A percentile compares a stretch with the other conserved stretches of the same genome.
phyloP scores from a whole-genome alignment of 2,797 vertebrate species.

The Enteromius anoplus region DNA sequence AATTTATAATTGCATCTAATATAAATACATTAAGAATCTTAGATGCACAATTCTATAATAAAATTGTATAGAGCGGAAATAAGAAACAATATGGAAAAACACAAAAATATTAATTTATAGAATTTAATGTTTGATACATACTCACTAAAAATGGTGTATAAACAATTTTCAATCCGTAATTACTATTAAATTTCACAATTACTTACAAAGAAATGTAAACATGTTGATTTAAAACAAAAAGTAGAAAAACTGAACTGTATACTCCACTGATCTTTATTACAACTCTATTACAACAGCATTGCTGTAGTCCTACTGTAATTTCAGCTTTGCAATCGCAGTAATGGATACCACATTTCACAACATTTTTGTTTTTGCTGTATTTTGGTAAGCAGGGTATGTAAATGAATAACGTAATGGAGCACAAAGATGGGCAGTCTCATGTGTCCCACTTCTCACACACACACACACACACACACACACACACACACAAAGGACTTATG shows the following conservation, averaged over 20 bases:
- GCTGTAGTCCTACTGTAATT: neutral
- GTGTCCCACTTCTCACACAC: slow-evolving; percentile 62
- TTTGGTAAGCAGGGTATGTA: neutral
- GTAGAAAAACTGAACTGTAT: neutral
- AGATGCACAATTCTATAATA: neutral
- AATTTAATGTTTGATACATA: neutral
- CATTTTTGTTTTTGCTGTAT: neutral
- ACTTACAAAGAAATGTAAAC: neutral
- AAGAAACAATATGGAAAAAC: neutral
- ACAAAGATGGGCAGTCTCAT: neutral
- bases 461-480: slow-evolving; percentile 50
- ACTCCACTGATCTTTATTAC: neutral
- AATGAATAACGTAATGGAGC: neutral
- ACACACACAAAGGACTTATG: slow-evolving; percentile 45
- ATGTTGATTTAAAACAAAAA: neutral
- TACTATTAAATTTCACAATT: neutral
- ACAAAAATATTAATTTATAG: neutral
- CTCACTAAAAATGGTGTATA: neutral
- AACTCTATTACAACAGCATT: neutral
- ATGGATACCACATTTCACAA: neutral
- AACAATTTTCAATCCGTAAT: neutral
- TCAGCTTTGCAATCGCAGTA: neutral
- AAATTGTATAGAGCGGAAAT: neutral
- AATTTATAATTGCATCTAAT: neutral
- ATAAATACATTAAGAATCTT: neutral